Conservation (phyloP, 2,888 invertebrate species). For the Conchocele bisecta region DNA sequence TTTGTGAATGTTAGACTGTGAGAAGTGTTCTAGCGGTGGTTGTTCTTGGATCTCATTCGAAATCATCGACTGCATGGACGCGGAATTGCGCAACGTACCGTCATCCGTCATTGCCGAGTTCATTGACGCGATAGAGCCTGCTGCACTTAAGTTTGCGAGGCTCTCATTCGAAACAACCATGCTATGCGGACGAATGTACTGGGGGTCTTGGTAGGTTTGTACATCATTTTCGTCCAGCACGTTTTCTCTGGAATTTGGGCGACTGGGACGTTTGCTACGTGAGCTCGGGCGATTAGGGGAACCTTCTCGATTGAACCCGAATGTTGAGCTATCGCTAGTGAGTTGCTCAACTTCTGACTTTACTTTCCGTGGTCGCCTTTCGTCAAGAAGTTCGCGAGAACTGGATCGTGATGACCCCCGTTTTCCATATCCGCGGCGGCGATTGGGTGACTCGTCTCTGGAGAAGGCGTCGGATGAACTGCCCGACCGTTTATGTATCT, state of each 20-base stretch:
- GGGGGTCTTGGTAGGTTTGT: conserved; percentile 27
- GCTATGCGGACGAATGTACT: conserved; percentile 66
- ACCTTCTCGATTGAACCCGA: conserved; percentile 72
- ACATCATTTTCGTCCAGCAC: conserved; percentile 64
- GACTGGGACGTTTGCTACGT: conserved; percentile 55
- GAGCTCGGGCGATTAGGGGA: conserved; percentile 71
- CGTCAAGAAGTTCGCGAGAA: conserved; percentile 73
- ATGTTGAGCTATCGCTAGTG: conserved; percentile 67
- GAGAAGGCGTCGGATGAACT: conserved; percentile 73
- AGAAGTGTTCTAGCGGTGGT: conserved; percentile 45
- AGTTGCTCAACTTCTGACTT: conserved; percentile 57
- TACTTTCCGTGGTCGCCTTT: conserved; percentile 61
- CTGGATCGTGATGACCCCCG: conserved; percentile 66
- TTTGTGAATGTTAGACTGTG: conserved; percentile 56
- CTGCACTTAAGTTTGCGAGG: conserved; percentile 64
- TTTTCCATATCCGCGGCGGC: conserved; percentile 41
- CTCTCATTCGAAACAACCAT: conserved; percentile 70
- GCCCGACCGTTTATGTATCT: conserved; percentile 43
- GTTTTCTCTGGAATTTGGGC: conserved; percentile 72
- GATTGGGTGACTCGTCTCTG: conserved; percentile 72
- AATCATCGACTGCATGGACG: conserved; percentile 55
- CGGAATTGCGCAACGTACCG: conserved; percentile 57
- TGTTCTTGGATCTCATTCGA: conserved; percentile 63
- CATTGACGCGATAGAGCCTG: conserved; percentile 63
- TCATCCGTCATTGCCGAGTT: conserved; percentile 65